Base-by-base conservation (phyloP, 2,113 vertebrate species). In the Charina bottae region DNA sequence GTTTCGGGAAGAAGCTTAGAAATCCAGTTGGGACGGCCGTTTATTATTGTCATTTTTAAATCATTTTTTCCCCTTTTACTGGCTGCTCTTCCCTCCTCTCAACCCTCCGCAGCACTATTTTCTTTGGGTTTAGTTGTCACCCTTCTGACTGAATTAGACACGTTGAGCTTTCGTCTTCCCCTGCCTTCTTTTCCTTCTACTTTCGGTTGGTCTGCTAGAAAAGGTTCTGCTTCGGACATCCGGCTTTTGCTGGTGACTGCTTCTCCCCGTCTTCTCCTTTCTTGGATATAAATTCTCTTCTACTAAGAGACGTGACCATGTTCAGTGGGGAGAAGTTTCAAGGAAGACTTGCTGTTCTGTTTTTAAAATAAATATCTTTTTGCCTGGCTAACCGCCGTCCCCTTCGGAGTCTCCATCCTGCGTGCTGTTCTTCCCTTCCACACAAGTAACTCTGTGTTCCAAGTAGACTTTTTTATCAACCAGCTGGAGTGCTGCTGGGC, bases 381-480 rank as follows among this genome's bases (percentile, higher is more conserved):
- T 91, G 64, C 94, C 24, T 90, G 93, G 86, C 88, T 89, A 95
- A 94, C 56, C 89, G 24, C 56, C 89, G 24, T 94, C 78, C 37
- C 56, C 95, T 94, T 94, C 86, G 78, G 93, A 54, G 11, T 94
- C 94, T 24, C 94, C 94, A 93, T 87, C 64, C 92, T 96, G 90
- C 95, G 92, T 88, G 90, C 95, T 72, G 0, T 11, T 11, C 93
- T 94, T 95, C 90, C 93, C 64, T 93, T 92, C 93, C 93, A 89
- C 92, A 59, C 46, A 95, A 96, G 94, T 93, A 88, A 49, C 87
- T 92, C 92, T 28, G 92, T 88, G 84, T 93, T 96, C 89, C 0
- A 15, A 95, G 95, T 95, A 93, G 94, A 93, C 94, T 97, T 96
- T 96, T 91, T 87, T 49, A 96, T 96, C 92, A 90, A 37, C 58